Conservation (phyloP, 2,888 invertebrate genomes). For the Noctua fimbriata region DNA sequence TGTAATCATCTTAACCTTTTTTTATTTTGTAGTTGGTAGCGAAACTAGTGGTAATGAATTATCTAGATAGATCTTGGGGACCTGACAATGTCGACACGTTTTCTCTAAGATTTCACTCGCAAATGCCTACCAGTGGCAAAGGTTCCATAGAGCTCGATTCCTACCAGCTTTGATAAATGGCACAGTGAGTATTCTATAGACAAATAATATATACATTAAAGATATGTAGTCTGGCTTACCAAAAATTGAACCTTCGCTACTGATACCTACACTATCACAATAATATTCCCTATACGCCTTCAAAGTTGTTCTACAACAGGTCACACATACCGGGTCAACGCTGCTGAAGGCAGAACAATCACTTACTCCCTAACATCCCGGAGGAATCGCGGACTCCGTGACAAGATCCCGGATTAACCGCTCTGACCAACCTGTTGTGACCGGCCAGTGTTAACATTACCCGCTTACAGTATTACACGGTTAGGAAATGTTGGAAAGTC, state of each 20-base stretch:
- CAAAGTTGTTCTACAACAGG: neutral
- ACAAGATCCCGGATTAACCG: constrained; percentile 42
- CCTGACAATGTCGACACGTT: neutral
- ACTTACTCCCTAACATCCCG: constrained; percentile 45
- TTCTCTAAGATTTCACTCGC: neutral
- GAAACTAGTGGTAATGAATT: neutral
- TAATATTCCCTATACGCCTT: no score
- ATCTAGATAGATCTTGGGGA: no score
- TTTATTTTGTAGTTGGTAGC: neutral
- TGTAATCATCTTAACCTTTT: no score
- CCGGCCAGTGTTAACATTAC: constrained; percentile 45
- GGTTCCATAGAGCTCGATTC: no score
- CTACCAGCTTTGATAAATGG: no score
- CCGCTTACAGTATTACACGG: constrained; percentile 44
- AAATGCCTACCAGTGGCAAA: neutral
- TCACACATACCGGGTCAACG: neutral
- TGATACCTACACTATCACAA: neutral
- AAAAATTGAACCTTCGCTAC: no score
- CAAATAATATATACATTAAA: no score
- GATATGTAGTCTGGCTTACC: no score
- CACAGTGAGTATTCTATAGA: no score
- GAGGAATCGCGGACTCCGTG: constrained; percentile 27
- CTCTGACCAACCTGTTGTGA: constrained; percentile 47
- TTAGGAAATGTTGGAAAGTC: constrained; percentile 9
- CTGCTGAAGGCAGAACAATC: constrained; percentile 23